These are phyloP conservation scores for Blomia tropicalis DNA, from an alignment of 2,888 invertebrate genomes.

Conservation along the genomic window DNA sequence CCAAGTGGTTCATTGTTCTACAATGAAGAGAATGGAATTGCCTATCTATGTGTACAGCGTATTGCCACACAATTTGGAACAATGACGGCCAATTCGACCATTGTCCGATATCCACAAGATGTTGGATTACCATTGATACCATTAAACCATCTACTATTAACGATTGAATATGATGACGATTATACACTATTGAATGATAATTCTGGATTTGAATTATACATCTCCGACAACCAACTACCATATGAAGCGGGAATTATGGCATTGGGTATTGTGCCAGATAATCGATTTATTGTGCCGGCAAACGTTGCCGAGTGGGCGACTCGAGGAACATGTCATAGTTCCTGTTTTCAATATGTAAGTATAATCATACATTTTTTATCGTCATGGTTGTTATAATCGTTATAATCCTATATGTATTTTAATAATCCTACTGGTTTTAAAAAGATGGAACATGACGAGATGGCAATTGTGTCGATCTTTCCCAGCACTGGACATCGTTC, in stretches of 20 bases:
- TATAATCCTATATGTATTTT: not conserved
- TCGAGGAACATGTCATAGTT: not conserved
- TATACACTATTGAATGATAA: not conserved
- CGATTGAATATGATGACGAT: not conserved
- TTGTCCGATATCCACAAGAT: not conserved
- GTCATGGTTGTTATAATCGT: not conserved
- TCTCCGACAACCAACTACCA: not conserved
- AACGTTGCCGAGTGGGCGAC: not conserved
- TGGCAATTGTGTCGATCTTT: not conserved
- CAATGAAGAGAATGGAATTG: not conserved
- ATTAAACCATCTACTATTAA: not conserved
- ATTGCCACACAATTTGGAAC: not conserved
- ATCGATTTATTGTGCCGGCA: not conserved
- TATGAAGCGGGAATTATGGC: constrained; percentile 4
- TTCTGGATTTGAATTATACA: constrained; percentile 7
- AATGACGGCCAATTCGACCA: not conserved
- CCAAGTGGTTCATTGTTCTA: not conserved
- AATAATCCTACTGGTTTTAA: not conserved
- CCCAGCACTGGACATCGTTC: not conserved
- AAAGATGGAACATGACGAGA: not conserved
- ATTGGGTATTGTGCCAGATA: not conserved
- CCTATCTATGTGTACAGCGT: not conserved
- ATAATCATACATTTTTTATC: not conserved
- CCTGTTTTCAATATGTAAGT: not conserved
- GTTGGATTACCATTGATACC: not conserved